phyloP scores from a whole-genome alignment of 2,113 vertebrate genomes.

The Terrapene triunguis region DNA sequence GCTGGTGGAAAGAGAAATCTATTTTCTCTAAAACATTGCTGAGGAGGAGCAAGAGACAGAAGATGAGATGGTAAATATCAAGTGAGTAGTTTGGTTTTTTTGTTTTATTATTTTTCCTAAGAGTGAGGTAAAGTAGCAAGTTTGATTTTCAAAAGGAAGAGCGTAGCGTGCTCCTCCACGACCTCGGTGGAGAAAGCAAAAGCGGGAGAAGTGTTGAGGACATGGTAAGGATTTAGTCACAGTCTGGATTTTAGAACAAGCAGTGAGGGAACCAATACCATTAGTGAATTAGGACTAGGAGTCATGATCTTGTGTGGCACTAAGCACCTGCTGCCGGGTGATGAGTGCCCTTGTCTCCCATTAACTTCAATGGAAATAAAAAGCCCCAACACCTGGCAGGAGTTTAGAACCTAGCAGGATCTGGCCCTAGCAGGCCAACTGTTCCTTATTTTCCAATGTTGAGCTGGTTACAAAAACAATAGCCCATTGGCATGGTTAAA shows the following conservation, averaged over 20 bases:
- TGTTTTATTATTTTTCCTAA: not conserved
- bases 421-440: not conserved
- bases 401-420: not conserved
- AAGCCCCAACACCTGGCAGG: not conserved
- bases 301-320: not conserved
- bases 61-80: not conserved
- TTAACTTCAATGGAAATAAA: not conserved
- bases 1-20: not conserved
- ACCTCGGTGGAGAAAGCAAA: not conserved
- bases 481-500: not conserved
- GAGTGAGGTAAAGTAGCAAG: not conserved
- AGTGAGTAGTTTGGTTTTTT: not conserved
- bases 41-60: not conserved
- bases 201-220: not conserved
- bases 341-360: not conserved
- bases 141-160: not conserved
- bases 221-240: not conserved
- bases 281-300: not conserved
- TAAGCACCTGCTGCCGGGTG: not conserved
- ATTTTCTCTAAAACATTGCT: not conserved
- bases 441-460: not conserved
- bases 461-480: not conserved
- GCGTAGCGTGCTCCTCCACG: not conserved
- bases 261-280: not conserved
- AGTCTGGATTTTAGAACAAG: not conserved